Evolutionary conservation across 2,797 vertebrate species (phyloP), one percentile per base, ranked within the genome.

Genomic region (Peromyscus nudipes): DNA sequence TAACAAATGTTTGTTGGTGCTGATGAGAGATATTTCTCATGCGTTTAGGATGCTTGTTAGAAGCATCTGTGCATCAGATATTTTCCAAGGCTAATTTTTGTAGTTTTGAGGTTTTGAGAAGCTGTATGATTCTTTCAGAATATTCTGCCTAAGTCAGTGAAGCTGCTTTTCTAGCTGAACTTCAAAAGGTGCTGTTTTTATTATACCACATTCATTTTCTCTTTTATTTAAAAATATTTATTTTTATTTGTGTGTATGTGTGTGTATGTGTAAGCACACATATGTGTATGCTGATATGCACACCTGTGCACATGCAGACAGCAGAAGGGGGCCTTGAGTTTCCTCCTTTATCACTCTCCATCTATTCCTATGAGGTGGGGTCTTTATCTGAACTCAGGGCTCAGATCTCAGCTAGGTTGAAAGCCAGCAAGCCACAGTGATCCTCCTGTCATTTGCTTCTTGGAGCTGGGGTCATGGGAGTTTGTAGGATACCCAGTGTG

Each of bases 91-190:
- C 93, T 73, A 65, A 71, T 87, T 96, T 29, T 83, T 65, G 4
- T 77, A 90, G 89, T 80, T 17, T 7, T 14, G 11, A 55, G 40
- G 55, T 94, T 91, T 96, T n/a, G 40, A 71, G 79, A 92, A 85
- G 49, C 6, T 31, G 7, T 52, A 27, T 65, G 57, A 69, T 75
- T 97, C 60, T 84, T 79, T 52, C 23, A 34, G 55, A 71, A 52
- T 7, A 16, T 79, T 95, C 34, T 76, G 4, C 1, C 10, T 73
- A 82, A 89, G 52, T 96, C 4, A 4, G 88, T 76, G 31, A 88
- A 94, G 77, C 57, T 89, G 43, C 80, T 96, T 67, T 89, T 23
- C 64, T 91, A 67, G 55, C 79, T 46, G 88, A 92, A 82, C 73
- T 52, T 75, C 4, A 91, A 75, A 94, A 97, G 57, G 21, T 10